Percentiles rank a stretch among this genome's conserved stretches.
Conservation (phyloP, 2,888 invertebrate genomes). For the Strigamia crassipes region DNA sequence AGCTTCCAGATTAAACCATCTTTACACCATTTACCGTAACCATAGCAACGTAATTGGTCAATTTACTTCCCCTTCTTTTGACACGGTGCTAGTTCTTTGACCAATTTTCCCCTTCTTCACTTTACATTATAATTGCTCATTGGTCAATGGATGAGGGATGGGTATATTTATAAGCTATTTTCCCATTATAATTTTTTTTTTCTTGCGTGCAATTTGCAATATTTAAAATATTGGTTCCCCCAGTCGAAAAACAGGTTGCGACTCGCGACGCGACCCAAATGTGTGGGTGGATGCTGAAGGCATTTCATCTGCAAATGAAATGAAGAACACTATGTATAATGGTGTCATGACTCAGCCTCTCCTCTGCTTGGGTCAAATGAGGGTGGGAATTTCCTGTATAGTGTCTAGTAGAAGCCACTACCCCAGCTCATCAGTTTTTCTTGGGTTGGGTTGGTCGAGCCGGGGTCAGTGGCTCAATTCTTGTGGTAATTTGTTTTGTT, state of each 20-base stretch:
- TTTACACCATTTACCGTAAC: slow-evolving; percentile 34
- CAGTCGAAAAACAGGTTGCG: slow-evolving; percentile 26
- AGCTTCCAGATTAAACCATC: slow-evolving; percentile 17
- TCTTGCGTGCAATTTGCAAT: background rate
- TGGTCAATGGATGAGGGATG: slow-evolving; percentile 14
- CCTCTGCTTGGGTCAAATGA: slow-evolving; percentile 35
- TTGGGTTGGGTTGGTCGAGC: slow-evolving; percentile 3
- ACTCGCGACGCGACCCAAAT: slow-evolving; percentile 12
- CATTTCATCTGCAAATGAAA: slow-evolving; percentile 46
- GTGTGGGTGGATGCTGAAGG: slow-evolving; percentile 38
- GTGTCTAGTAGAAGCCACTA: slow-evolving; percentile 32
- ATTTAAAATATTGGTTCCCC: background rate
- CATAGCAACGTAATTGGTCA: slow-evolving; percentile 31
- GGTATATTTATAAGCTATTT: background rate
- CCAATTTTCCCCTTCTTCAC: background rate
- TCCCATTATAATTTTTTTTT: background rate
- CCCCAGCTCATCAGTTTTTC: slow-evolving; percentile 40
- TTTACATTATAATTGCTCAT: background rate
- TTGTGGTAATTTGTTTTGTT: slow-evolving; percentile 23
- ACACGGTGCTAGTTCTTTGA: slow-evolving; percentile 2
- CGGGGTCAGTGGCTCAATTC: slow-evolving; percentile 29
- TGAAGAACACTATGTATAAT: slow-evolving; percentile 37
- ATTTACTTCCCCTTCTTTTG: slow-evolving; percentile 36
- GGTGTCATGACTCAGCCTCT: slow-evolving; percentile 42
- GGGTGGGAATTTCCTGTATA: slow-evolving; percentile 45